A percentile compares a stretch with the other conserved stretches of the same genome.
These are phyloP conservation scores for Drosophila flavopinicola DNA, from an alignment of 2,888 invertebrate genomes.

Conservation along the genomic window DNA sequence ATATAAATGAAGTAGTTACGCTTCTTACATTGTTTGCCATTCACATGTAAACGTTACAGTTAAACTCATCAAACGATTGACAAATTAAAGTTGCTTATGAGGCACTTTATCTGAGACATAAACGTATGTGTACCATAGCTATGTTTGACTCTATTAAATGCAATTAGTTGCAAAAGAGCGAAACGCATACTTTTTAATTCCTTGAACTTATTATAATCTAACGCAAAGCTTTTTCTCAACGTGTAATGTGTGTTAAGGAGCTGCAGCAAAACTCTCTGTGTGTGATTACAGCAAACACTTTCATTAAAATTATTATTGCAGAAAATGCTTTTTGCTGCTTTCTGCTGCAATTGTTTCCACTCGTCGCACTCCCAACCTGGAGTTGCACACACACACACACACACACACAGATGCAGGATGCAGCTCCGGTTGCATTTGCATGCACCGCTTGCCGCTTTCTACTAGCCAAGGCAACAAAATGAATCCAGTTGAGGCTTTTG, in stretches of 20 bases:
- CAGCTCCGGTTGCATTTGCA: conserved; percentile 54
- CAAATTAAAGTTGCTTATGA: too few species aligned
- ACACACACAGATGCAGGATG: conserved; percentile 7
- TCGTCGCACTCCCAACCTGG: conserved; percentile 56
- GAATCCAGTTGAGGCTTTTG: conserved; percentile 50
- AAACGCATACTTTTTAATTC: too few species aligned
- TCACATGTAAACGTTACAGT: too few species aligned
- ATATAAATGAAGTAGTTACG: too few species aligned
- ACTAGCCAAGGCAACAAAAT: conserved; percentile 71
- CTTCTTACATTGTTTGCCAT: too few species aligned
- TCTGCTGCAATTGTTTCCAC: conserved; percentile 74
- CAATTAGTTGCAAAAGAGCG: too few species aligned
- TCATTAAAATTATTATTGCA: conserved; percentile 79
- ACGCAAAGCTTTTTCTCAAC: conserved; percentile 6
- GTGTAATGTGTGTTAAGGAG: conserved; percentile 12
- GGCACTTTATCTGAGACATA: too few species aligned
- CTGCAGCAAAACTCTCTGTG: conserved; percentile 19
- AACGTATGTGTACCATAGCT: too few species aligned
- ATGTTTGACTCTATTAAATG: too few species aligned
- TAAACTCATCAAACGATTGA: too few species aligned
- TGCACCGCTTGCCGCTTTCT: conserved; percentile 35
- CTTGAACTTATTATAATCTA: background rate
- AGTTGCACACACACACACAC: conserved; percentile 48
- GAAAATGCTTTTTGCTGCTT: conserved; percentile 73
- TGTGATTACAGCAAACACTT: conserved; percentile 77